Evolutionary conservation across 2,113 vertebrate genomes (phyloP), one percentile per base, ranked within the genome.

Genomic region (Hippocampus barbouri): DNA sequence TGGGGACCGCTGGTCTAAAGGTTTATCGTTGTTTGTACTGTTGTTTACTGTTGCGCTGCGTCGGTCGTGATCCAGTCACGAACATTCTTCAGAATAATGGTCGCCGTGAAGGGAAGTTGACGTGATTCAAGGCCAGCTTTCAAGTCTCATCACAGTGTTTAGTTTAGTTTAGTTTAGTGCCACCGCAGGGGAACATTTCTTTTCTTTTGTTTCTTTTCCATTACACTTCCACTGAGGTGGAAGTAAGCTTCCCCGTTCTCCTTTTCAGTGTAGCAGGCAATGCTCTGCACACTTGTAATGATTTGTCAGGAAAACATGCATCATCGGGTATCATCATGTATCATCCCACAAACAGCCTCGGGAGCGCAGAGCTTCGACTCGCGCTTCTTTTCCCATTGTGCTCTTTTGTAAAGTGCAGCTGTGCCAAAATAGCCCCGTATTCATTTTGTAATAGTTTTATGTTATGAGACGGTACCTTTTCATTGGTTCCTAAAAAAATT

Each of bases 361-460:
- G 1, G 43, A 73, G 76, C 67, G 25, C 78, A 69, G 57, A 23
- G 75, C 71, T 63, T 63, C 77, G 43, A 49, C 54, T 59, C 71
- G 11, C 78, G 72, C 79, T 64, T 62, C 83, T 85, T 80, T 74
- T 76, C 83, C 75, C 49, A 6, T 80, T 60, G 43, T 63, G 62
- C 71, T 61, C 70, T 79, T 83, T 79, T 76, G 78, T 83, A 79
- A 85, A 86, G 75, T 56, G 68, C 18, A 25, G 70, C 75, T 59
- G 7, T 40, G 71, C 8, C 2, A 21, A 65, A 65, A 43, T 23
- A 43, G 73, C 34, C 75, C 67, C 59, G 54, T 76, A 77, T 87
- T 72, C 77, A 74, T 85, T 72, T 74, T 30, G 43, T 61, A 60
- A 45, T 45, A 14, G 9, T 45, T 45, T 45, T 38, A 38, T 45